Base-by-base conservation (phyloP, 2,888 invertebrate genomes). In the Ecliptopera silaceata region DNA sequence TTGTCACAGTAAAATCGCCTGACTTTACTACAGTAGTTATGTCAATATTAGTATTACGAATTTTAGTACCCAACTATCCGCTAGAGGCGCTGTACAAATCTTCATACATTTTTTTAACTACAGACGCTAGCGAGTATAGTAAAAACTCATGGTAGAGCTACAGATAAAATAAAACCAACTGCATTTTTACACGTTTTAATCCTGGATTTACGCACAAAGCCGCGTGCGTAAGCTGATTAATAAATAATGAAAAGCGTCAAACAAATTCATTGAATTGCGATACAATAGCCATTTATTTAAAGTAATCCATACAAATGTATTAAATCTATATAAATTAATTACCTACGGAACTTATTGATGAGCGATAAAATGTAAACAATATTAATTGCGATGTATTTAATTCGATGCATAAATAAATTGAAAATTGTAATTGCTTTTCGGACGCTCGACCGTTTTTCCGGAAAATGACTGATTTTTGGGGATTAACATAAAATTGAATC, bases 351-450 rank as follows among this genome's bases (percentile, higher is more conserved):
- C 32, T 44, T 20, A 41, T 38, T 45, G 34, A 22, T 36, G 44
- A 41, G 57, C 48, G 17, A 38, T 34, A 57, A 44, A 52, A 36
- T 32, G 44, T 26, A 45, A 53, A n/a, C 38, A n/a, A 38, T 44
- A 26, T 48, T 26, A 32, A 44, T 55, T 44, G 31, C 36, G 43
- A 38, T 34, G 42, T 47, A 34, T 51, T 46, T 18, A 51, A 48
- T 48, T 48, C 39, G 17, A 39, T 48, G 48, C 39, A 31, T 31
- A 39, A 47, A 47, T 42, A 51, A 39, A 51, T 53, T 53, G 52
- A 58, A 49, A 41, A 53, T 53, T 53, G 44, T 52, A 48, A 53
- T 48, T 47, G 38, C 15, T 15, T 26, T 15, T 5, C 31, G 46
- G 49, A 26, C 26, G 43, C 31, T 12, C 13, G 18, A 17, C 6